Percentiles rank a stretch among this genome's conserved stretches.
These are phyloP conservation scores for Peromyscus melanophrys DNA, from an alignment of 2,797 vertebrate genomes.

Conservation along the genomic window DNA sequence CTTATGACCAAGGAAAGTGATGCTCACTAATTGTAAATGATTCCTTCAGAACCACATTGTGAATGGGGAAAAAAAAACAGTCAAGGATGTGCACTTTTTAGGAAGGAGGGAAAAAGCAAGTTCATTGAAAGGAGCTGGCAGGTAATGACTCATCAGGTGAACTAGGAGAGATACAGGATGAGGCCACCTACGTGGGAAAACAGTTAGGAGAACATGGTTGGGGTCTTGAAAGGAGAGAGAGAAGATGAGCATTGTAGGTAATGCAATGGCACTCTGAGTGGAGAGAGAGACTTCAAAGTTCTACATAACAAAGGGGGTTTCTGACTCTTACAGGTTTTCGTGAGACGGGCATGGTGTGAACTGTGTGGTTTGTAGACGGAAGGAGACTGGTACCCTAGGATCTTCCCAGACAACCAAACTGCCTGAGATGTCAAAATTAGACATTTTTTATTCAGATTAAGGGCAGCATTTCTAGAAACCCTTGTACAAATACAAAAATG, in stretches of 20 bases:
- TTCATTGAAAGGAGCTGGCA: not conserved
- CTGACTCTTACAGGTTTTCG: not conserved
- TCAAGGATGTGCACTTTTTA: not conserved
- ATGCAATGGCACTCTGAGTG: not conserved
- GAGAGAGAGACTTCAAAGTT: not conserved
- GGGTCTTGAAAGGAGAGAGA: not conserved
- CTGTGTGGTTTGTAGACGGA: not conserved
- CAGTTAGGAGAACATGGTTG: not conserved
- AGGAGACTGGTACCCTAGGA: not conserved
- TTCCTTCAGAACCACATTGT: not conserved
- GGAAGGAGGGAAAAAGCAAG: not conserved
- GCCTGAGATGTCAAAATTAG: not conserved
- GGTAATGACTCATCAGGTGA: not conserved
- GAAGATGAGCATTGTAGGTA: not conserved
- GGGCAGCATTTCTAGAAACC: not conserved
- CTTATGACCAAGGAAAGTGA: not conserved
- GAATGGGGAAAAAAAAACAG: not conserved
- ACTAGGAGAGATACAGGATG: not conserved
- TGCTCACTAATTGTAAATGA: not conserved
- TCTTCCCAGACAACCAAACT: not conserved
- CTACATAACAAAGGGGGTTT: not conserved
- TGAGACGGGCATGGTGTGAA: not conserved
- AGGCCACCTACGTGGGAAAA: not conserved
- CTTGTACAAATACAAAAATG: not conserved
- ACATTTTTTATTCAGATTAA: not conserved